phyloP scores from a whole-genome alignment of 2,797 vertebrate genomes.

The Fringilla coelebs region DNA sequence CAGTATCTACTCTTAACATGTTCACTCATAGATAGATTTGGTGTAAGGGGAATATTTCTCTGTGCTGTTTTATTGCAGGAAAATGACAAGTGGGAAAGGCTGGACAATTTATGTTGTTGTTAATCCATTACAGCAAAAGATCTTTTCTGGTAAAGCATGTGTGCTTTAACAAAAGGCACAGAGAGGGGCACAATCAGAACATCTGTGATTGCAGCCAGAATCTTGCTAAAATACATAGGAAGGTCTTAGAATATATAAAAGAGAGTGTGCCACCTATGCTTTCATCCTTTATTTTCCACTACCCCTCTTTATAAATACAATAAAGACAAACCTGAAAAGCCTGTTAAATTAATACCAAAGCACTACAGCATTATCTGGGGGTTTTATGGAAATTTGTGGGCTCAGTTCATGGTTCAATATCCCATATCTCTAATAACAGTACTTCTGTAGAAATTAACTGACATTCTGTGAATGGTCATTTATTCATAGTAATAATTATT shows the following conservation, averaged over 20 bases:
- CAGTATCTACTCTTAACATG: not conserved
- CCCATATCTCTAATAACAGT: not conserved
- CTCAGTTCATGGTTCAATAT: not conserved
- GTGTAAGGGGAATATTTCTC: not conserved
- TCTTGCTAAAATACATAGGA: not conserved
- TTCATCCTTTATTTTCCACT: not conserved
- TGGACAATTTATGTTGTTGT: not conserved
- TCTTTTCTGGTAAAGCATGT: not conserved
- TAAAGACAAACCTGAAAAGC: not conserved
- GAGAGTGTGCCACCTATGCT: not conserved
- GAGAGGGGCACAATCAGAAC: not conserved
- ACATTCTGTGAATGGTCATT: constrained; percentile 19
- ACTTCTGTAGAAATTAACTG: constrained; percentile 18
- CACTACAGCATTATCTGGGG: not conserved
- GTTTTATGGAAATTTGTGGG: not conserved
- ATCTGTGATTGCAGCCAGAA: not conserved
- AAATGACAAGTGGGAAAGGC: not conserved
- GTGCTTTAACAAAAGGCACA: not conserved
- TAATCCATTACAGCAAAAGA: not conserved
- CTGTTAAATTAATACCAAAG: not conserved
- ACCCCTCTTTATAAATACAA: not conserved
- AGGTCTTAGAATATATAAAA: not conserved
- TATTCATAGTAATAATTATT: constrained; percentile 19
- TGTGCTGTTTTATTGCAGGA: not conserved
- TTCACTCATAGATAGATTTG: not conserved